Base-by-base conservation (phyloP, 1,140 invertebrate genomes). In the Drosophila nigrodunni region DNA sequence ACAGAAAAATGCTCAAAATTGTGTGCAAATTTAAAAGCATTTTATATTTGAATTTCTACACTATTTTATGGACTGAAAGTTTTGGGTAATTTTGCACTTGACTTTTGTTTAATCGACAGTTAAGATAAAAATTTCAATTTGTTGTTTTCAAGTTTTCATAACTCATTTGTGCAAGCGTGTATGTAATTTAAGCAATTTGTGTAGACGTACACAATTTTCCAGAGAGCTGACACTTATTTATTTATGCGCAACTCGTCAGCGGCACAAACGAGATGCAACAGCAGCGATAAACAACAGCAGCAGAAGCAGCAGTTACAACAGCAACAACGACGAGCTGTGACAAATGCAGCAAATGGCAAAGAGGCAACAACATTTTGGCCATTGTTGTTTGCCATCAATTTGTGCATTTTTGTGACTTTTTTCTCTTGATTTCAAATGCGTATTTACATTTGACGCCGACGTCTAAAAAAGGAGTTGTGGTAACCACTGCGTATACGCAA, bases 181-280 rank as follows among this genome's bases (percentile, higher is more conserved):
- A 78, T 82, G 86, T 79, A 87, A 86, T 82, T 87, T 87, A 87
- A 57, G 79, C 82, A 82, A 74, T 86, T 85, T 87, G 66, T 76
- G 74, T 67, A 79, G 34, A 39, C n/a, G 15, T 15, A 41, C 74
- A 61, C 47, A 75, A 72, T 78, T 78, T 78, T 66, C 55, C 71
- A 88, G 39, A 60, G 72, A 30, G 61, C 69, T 67, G 65, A 87
- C 69, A 77, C 77, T 83, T 80, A 71, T 74, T 74, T 78, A 89
- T 76, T 75, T 79, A 87, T 87, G 80, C 73, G 69, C 82, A 82
- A 65, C 80, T 87, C 82, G 77, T 86, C 78, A 87, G 82, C 70
- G 44, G 34, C 78, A 52, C 74, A 66, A 67, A 73, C 62, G 65
- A 74, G 73, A 64, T 70, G 72, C 72, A 49, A 41, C 65, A 54